Evolutionary conservation across 2,797 vertebrate species (phyloP).

Genomic region (Paramormyrops hopkinsi): DNA sequence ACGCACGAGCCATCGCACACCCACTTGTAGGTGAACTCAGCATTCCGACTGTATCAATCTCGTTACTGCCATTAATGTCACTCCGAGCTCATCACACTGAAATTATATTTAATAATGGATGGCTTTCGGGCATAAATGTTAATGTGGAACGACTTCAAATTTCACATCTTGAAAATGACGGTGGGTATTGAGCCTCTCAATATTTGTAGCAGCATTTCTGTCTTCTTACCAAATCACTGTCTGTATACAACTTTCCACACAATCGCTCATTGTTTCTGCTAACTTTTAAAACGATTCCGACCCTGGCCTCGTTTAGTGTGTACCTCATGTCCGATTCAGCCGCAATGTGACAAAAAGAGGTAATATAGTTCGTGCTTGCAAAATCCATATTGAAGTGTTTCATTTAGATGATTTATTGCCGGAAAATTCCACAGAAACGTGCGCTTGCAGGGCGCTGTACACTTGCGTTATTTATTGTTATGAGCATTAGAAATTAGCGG

Average conservation of each 20-base stretch:
- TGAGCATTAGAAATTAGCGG: background rate
- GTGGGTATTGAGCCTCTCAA: slow-evolving; percentile 59
- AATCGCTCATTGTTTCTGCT: slow-evolving; percentile 22
- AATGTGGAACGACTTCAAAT: slow-evolving; percentile 64
- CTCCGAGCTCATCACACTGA: slow-evolving; percentile 73
- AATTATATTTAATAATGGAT: slow-evolving; percentile 77
- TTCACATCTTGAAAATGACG: slow-evolving; percentile 64
- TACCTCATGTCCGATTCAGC: slow-evolving; percentile 31
- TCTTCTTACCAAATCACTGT: slow-evolving; percentile 35
- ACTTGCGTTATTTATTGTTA: background rate
- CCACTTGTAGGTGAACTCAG: slow-evolving; percentile 29
- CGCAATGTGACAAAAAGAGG: slow-evolving; percentile 31
- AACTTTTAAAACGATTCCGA: slow-evolving; percentile 41
- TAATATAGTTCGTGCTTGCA: background rate
- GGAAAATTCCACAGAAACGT: background rate
- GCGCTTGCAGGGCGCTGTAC: background rate
- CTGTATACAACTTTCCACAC: slow-evolving; percentile 37
- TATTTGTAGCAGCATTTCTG: slow-evolving; percentile 53
- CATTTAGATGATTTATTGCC: background rate
- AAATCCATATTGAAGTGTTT: background rate
- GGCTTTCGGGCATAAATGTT: slow-evolving; percentile 72
- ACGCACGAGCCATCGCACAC: background rate
- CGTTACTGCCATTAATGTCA: slow-evolving; percentile 75
- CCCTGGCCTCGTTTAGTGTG: slow-evolving; percentile 1
- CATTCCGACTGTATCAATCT: slow-evolving; percentile 65